Conservation (phyloP, 2,113 vertebrate species). For the Ovis aries region ARS-UI_Ramb_v3.0 NC_056065.1:14802001-14802500, state of each 20-base stretch:
- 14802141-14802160: background rate
- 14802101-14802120: background rate
- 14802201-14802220: background rate
- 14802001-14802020: background rate
- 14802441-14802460: background rate
- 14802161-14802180: background rate
- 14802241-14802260: background rate
- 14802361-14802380: background rate
- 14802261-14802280: background rate
- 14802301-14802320: background rate
- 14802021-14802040: background rate
- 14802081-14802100: background rate
- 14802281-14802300: too few relatives aligned
- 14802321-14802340: background rate
- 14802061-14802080: background rate
- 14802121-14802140: background rate
- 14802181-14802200: background rate
- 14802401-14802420: background rate
- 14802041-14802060: background rate
- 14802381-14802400: background rate
- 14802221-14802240: rapidly evolving
- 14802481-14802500: background rate
- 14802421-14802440: background rate
- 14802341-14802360: background rate
- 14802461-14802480: background rate